Conservation (phyloP, 2,888 invertebrate species). For the Coenonympha arcania region DNA sequence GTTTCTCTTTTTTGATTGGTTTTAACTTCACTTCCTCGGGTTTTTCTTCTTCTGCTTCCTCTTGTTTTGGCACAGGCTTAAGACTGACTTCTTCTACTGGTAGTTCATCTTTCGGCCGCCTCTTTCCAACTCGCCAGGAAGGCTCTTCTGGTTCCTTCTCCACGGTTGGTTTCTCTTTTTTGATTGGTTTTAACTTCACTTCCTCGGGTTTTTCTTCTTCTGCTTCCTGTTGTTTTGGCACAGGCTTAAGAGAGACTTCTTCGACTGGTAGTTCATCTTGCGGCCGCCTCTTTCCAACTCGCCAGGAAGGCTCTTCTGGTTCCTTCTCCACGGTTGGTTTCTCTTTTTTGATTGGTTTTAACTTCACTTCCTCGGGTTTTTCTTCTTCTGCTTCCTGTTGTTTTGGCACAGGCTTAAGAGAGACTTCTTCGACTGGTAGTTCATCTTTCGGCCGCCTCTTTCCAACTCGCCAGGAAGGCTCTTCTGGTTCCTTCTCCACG, state of each 20-base stretch:
- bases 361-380: slow-evolving; percentile 47
- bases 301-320: slow-evolving; percentile 45
- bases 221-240: slow-evolving; percentile 4
- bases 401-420: slow-evolving; percentile 56
- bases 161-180: slow-evolving; percentile 17
- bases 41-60: no score
- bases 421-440: slow-evolving; percentile 27
- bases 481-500: neutral
- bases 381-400: slow-evolving; percentile 41
- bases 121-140: no score
- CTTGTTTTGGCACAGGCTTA: no score
- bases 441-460: slow-evolving; percentile 32
- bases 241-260: slow-evolving; percentile 40
- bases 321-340: slow-evolving; percentile 43
- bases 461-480: slow-evolving; percentile 33
- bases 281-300: slow-evolving; percentile 38
- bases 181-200: slow-evolving; percentile 29
- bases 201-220: slow-evolving; percentile 45
- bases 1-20: no score
- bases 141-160: no score
- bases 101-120: no score
- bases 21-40: no score
- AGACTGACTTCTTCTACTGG: no score
- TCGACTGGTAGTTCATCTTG: slow-evolving; percentile 47
- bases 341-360: slow-evolving; percentile 33